Evolutionary conservation across 2,113 vertebrate species (phyloP).

Genomic region (Rhizomys pruinosus): DNA sequence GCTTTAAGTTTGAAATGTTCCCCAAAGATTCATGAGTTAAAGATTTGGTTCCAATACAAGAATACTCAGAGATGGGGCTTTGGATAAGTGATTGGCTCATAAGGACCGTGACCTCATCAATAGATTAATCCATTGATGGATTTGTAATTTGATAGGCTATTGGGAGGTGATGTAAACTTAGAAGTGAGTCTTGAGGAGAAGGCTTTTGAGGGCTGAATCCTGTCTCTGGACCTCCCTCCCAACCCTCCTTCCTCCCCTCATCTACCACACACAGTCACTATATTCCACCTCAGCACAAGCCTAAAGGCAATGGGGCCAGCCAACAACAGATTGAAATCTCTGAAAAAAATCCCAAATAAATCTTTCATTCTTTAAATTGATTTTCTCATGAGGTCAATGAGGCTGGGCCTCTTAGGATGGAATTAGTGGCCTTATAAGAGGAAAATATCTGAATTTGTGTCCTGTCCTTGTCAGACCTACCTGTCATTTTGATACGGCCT

Average conservation of each 20-base stretch:
- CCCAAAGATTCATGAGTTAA: neutral
- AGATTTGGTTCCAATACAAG: neutral
- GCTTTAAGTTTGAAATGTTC: neutral
- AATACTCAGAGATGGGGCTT: neutral
- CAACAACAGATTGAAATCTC: neutral
- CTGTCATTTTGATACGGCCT: neutral
- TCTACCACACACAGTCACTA: neutral
- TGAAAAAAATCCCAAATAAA: neutral
- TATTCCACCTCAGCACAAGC: neutral
- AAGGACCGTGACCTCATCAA: neutral
- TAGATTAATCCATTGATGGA: neutral
- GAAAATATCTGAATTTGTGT: neutral
- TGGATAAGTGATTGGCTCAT: neutral
- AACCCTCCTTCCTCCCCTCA: neutral
- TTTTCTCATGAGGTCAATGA: neutral
- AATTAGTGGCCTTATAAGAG: neutral
- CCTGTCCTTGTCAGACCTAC: neutral
- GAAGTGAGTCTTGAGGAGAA: neutral
- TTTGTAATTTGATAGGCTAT: neutral
- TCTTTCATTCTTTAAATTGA: neutral
- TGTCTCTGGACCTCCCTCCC: neutral
- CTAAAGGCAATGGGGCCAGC: neutral
- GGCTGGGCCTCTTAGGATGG: neutral
- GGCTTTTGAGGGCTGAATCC: neutral
- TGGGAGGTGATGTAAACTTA: neutral